phyloP scores from a whole-genome alignment of 2,888 invertebrate species.

The Elmis aenea region DNA sequence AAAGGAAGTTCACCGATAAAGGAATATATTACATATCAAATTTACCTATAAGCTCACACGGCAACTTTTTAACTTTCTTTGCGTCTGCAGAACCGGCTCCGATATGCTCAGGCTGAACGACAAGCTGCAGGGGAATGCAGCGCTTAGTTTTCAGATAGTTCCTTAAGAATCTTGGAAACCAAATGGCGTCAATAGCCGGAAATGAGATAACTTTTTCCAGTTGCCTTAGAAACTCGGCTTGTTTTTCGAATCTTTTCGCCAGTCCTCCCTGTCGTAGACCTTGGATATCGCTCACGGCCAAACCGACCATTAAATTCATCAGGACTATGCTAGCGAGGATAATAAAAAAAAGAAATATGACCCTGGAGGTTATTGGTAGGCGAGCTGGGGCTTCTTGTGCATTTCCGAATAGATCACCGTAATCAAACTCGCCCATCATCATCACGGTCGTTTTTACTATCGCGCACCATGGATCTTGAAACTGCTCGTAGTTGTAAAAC shows the following conservation, averaged over 20 bases:
- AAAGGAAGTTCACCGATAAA: too few relatives aligned
- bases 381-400: constrained; percentile 17
- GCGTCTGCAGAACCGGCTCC: constrained; percentile 18
- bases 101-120: constrained; percentile 18
- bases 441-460: constrained; percentile 52
- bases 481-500: constrained; percentile 46
- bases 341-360: constrained; percentile 50
- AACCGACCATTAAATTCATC: constrained; percentile 54
- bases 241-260: constrained; percentile 39
- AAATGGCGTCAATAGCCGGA: constrained; percentile 14
- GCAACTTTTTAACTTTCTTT: constrained; percentile 27
- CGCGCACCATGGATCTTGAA: constrained; percentile 43
- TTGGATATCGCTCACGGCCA: constrained; percentile 54
- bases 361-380: constrained; percentile 40
- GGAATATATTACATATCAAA: background rate
- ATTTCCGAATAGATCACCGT: constrained; percentile 43
- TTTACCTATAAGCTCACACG: constrained; percentile 32
- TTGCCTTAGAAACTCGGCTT: constrained; percentile 42
- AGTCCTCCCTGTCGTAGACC: constrained; percentile 35
- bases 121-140: constrained; percentile 17
- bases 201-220: constrained; percentile 37
- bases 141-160: constrained; percentile 19
- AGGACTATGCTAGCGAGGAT: constrained; percentile 52
- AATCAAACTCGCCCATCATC: constrained; percentile 57
- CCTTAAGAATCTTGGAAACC: constrained; percentile 19